Percentiles rank a stretch among this genome's conserved stretches.
Conservation (phyloP, 2,113 vertebrate genomes). For the Corythornis vintsioides region DNA sequence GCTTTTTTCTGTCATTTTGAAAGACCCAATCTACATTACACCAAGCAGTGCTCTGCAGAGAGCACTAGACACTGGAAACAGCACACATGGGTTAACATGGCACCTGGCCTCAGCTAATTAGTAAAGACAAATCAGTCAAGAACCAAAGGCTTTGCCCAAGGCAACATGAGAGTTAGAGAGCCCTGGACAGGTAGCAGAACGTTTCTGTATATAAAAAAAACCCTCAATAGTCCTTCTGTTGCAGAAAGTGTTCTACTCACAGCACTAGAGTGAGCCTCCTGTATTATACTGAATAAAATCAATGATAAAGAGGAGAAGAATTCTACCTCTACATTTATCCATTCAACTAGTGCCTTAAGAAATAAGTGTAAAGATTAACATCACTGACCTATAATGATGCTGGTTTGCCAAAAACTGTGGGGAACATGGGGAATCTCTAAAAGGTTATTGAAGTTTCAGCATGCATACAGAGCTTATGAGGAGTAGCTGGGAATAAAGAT, state of each 20-base stretch:
- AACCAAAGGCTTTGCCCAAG: neutral
- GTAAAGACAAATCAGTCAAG: neutral
- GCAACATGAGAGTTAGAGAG: neutral
- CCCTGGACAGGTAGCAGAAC: neutral
- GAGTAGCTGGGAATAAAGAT: neutral
- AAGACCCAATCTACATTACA: neutral
- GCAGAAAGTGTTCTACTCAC: neutral
- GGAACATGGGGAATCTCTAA: neutral
- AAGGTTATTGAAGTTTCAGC: neutral
- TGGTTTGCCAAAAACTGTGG: neutral
- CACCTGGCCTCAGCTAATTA: neutral
- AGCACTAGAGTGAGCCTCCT: neutral
- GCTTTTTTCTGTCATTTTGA: neutral
- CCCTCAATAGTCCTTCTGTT: neutral
- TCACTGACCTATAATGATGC: neutral
- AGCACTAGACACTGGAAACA: neutral
- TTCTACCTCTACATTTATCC: neutral
- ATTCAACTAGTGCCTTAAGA: neutral
- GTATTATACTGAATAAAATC: neutral
- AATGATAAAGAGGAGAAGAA: neutral
- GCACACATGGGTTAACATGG: neutral
- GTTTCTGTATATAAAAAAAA: neutral
- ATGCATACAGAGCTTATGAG: neutral
- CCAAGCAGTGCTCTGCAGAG: neutral
- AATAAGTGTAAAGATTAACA: neutral